phyloP scores from a whole-genome alignment of 2,888 invertebrate species.

The Platycheirus albimanus region DNA sequence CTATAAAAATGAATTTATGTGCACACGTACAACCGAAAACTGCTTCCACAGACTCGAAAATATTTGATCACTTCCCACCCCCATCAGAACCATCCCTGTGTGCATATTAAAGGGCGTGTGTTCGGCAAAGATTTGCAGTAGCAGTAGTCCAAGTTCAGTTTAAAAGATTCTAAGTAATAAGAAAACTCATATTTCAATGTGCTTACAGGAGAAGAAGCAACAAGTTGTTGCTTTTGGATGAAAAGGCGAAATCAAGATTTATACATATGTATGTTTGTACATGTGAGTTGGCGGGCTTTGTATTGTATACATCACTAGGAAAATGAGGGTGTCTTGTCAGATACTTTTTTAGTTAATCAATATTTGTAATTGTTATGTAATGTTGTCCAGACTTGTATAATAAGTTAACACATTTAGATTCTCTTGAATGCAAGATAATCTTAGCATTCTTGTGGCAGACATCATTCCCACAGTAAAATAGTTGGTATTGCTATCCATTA shows the following conservation, averaged over 20 bases:
- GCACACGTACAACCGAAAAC: conserved; percentile 64
- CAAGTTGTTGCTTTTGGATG: conserved; percentile 34
- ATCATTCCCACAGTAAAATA: too few species aligned
- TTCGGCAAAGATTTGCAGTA: conserved; percentile 52
- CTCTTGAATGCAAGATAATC: too few species aligned
- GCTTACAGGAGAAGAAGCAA: conserved; percentile 32
- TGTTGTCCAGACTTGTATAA: too few species aligned
- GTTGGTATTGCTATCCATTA: too few species aligned
- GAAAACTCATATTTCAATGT: conserved; percentile 37
- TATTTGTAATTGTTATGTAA: too few species aligned
- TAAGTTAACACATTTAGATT: too few species aligned
- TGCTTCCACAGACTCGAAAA: conserved; percentile 62
- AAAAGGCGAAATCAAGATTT: background rate
- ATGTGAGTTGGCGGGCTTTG: too few species aligned
- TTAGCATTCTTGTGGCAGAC: too few species aligned
- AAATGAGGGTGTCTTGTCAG: too few species aligned
- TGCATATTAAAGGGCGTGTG: conserved; percentile 48
- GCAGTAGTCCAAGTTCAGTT: conserved; percentile 6
- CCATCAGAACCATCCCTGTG: conserved; percentile 19
- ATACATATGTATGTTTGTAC: too few species aligned
- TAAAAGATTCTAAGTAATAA: conserved; percentile 31
- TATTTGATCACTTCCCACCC: conserved; percentile 52
- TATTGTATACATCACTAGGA: too few species aligned
- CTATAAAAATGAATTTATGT: conserved; percentile 66
- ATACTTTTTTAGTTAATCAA: too few species aligned